phyloP scores from a whole-genome alignment of 2,797 vertebrate genomes.

The Rallus crepitans region DNA sequence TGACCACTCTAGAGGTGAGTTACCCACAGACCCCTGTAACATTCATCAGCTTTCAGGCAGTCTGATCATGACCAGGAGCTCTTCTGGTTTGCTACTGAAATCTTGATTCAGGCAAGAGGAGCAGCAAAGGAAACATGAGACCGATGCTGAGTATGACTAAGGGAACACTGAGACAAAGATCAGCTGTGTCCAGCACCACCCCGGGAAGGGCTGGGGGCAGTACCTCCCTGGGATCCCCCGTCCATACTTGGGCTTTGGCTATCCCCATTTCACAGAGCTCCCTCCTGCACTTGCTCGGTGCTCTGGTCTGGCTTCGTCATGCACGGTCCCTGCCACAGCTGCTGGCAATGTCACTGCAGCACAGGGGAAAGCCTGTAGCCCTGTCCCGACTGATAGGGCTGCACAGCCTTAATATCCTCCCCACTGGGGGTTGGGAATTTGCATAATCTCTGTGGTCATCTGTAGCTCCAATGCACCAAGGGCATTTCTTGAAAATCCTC shows the following conservation, averaged over 20 bases:
- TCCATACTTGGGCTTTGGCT: neutral
- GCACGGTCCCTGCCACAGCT: neutral
- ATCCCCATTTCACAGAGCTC: neutral
- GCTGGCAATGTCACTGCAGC: neutral
- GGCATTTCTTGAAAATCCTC: neutral
- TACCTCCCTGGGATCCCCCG: neutral
- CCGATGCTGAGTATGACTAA: neutral
- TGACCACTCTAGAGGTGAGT: neutral
- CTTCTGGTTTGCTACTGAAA: neutral
- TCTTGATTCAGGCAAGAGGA: neutral
- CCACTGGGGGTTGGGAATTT: neutral
- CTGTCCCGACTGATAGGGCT: neutral
- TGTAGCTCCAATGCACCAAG: neutral
- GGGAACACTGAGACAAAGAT: neutral
- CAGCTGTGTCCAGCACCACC: neutral
- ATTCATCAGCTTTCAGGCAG: neutral
- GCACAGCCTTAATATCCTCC: neutral
- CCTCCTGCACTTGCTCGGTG: neutral
- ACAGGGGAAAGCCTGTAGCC: accelerated
- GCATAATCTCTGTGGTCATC: neutral
- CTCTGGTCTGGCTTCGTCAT: neutral
- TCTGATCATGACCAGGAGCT: neutral
- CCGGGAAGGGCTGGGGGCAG: neutral
- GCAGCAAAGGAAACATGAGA: neutral
- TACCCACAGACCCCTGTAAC: neutral